Conservation (phyloP, 2,113 vertebrate genomes). For the Channa maculata region DNA sequence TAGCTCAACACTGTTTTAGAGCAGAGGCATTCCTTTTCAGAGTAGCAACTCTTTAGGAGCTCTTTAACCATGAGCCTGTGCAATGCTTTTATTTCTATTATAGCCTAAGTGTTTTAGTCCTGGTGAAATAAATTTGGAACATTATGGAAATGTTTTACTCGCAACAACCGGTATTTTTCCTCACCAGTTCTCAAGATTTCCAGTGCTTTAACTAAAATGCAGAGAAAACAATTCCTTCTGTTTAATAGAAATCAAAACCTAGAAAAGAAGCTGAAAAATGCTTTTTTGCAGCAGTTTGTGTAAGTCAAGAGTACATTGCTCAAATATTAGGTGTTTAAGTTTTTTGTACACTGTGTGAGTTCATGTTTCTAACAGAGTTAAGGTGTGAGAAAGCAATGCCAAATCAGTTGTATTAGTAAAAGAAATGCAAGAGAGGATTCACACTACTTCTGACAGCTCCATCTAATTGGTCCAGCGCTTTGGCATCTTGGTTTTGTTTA, state of each 20-base stretch:
- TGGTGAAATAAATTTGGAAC: conserved; percentile 16
- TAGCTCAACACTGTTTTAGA: conserved; percentile 70
- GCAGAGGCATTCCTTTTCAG: conserved; percentile 33
- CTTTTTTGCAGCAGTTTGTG: conserved; percentile 2
- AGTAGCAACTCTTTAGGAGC: conserved; percentile 46
- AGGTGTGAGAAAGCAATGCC: conserved; percentile 26
- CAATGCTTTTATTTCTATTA: conserved; percentile 22
- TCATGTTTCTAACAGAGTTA: not conserved
- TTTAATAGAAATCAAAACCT: not conserved
- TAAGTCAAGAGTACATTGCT: not conserved
- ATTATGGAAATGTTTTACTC: conserved; percentile 36
- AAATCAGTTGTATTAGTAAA: conserved; percentile 12
- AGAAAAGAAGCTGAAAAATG: not conserved
- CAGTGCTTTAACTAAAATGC: conserved; percentile 4
- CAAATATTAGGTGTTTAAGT: conserved; percentile 1
- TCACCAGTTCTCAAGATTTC: conserved; percentile 12
- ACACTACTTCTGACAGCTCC: conserved; percentile 15
- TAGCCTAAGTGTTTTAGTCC: conserved; percentile 23
- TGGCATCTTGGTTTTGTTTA: conserved; percentile 57
- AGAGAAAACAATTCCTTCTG: not conserved
- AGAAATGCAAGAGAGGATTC: conserved; percentile 20
- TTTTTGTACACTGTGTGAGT: conserved; percentile 4
- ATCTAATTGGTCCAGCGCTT: conserved; percentile 56
- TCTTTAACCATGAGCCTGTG: conserved; percentile 36
- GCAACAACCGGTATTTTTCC: conserved; percentile 7